Percentiles rank a stretch among this genome's conserved stretches.
Conservation (phyloP, 2,797 vertebrate genomes). For the Huso huso region DNA sequence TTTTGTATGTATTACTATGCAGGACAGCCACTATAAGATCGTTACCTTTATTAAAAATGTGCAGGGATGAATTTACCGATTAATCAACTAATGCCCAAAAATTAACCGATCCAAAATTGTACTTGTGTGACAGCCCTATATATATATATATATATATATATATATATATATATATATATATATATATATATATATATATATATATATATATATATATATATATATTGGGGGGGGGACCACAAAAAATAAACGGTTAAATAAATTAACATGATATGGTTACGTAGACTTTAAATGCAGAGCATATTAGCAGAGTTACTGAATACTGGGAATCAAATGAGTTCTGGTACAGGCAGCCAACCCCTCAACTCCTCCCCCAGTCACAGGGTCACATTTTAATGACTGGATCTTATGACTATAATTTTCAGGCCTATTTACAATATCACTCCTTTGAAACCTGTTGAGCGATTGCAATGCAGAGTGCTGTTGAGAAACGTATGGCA, state of each 20-base stretch:
- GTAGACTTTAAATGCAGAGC: neutral
- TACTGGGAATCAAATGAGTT: constrained; percentile 31
- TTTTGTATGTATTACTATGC: no score
- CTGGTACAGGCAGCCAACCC: constrained; percentile 28
- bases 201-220: no score
- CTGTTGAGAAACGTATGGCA: no score
- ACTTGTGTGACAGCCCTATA: no score
- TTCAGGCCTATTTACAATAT: constrained; percentile 18
- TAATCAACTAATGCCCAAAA: no score
- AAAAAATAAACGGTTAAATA: constrained; percentile 42
- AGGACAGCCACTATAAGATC: no score
- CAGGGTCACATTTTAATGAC: constrained; percentile 47
- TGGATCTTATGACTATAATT: constrained; percentile 36
- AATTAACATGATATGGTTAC: neutral
- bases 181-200: no score
- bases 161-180: no score
- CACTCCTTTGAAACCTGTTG: constrained; percentile 29
- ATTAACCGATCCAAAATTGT: no score
- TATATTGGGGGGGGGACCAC: constrained; percentile 40
- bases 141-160: no score
- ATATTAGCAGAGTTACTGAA: neutral
- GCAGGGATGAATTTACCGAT: no score
- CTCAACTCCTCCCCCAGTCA: constrained; percentile 26
- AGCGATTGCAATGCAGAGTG: constrained; percentile 37
- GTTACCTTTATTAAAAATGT: no score